Conservation (phyloP, 2,113 vertebrate genomes). For the Piprites chloris region DNA sequence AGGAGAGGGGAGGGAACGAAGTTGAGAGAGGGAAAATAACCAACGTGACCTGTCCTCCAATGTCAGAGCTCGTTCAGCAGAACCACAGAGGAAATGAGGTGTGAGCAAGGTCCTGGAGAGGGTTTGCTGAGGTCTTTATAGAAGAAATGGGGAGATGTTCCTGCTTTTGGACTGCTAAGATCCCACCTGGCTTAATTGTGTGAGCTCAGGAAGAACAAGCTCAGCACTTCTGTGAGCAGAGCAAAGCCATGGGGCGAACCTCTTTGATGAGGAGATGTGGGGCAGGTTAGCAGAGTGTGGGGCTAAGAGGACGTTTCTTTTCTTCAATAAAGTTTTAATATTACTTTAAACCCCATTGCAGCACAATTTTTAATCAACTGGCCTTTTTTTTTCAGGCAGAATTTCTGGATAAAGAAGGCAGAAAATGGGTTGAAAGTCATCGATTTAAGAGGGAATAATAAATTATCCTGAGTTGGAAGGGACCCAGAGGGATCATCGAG, state of each 20-base stretch:
- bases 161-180: background rate
- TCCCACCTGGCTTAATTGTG: background rate
- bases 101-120: background rate
- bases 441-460: fast-evolving
- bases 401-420: background rate
- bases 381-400: background rate
- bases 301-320: background rate
- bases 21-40: background rate
- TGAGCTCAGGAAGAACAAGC: background rate
- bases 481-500: no score
- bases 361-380: background rate
- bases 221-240: background rate
- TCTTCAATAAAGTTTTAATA: background rate
- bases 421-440: background rate
- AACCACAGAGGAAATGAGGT: background rate
- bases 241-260: background rate
- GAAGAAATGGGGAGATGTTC: background rate
- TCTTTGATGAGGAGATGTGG: background rate
- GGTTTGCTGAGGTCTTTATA: background rate
- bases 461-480: background rate
- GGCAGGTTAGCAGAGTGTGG: background rate
- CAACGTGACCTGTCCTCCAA: background rate
- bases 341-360: background rate
- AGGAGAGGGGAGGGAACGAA: background rate
- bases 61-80: background rate